Conservation (phyloP, 2,113 vertebrate species). For the Ploceus nigricollis region DNA sequence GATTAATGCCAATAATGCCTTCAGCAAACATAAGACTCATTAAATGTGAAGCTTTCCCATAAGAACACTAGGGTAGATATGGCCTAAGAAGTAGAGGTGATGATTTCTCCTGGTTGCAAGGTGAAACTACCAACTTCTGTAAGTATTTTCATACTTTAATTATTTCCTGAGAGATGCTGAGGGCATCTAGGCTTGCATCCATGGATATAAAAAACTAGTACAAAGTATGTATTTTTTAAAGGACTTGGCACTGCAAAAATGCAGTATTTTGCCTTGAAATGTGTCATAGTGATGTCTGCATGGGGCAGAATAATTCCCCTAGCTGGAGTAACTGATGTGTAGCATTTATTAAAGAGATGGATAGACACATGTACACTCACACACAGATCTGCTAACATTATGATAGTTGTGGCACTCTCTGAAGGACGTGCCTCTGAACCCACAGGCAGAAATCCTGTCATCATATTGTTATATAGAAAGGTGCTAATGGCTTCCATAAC, state of each 20-base stretch:
- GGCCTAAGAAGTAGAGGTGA: not conserved
- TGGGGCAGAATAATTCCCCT: constrained; percentile 5
- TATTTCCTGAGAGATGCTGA: not conserved
- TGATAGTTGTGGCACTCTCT: not conserved
- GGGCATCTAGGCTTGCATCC: not conserved
- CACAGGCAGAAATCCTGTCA: not conserved
- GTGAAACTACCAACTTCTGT: not conserved
- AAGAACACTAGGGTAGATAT: not conserved
- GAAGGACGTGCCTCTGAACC: constrained; percentile 4
- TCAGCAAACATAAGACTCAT: not conserved
- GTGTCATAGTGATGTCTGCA: not conserved
- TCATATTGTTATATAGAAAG: not conserved
- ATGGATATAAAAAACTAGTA: not conserved
- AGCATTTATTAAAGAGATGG: not conserved
- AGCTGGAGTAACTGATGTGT: not conserved
- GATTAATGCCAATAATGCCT: not conserved
- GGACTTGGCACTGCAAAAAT: not conserved
- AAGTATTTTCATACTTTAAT: not conserved
- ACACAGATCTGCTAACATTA: not conserved
- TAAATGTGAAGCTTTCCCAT: not conserved
- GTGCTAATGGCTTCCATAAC: not conserved
- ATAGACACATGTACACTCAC: not conserved
- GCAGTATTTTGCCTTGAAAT: constrained; percentile 30
- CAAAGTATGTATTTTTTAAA: not conserved
- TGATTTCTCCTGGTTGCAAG: not conserved